phyloP scores from a whole-genome alignment of 2,113 vertebrate genomes.

The Eulemur macaco region DNA sequence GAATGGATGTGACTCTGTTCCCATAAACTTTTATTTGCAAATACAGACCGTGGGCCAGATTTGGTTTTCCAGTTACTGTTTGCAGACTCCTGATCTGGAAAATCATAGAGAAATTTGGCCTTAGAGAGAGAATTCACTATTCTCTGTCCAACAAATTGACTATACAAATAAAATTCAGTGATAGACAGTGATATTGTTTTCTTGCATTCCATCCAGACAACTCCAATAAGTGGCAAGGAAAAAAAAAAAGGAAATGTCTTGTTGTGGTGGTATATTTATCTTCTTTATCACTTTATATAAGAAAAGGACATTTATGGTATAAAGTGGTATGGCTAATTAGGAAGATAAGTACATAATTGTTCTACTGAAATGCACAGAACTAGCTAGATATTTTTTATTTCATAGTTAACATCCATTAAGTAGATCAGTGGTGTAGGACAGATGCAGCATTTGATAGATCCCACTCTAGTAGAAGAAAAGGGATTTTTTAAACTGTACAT shows the following conservation, averaged over 20 bases:
- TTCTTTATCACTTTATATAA: neutral
- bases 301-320: neutral
- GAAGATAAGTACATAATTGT: neutral
- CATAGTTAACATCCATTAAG: neutral
- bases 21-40: neutral
- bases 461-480: conserved; percentile 51
- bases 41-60: neutral
- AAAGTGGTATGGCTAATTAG: neutral
- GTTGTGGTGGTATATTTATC: neutral
- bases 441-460: neutral
- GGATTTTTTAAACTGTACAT: conserved; percentile 55
- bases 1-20: neutral
- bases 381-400: neutral
- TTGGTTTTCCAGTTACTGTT: neutral
- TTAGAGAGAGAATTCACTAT: neutral
- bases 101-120: neutral
- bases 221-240: neutral
- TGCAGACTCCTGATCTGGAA: neutral
- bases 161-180: neutral
- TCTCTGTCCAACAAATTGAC: neutral
- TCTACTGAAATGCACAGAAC: neutral
- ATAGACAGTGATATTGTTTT: neutral
- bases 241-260: neutral
- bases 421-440: conserved; percentile 31
- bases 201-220: neutral